Conservation (phyloP, 1,140 invertebrate genomes). For the Zaprionus vittiger region DNA sequence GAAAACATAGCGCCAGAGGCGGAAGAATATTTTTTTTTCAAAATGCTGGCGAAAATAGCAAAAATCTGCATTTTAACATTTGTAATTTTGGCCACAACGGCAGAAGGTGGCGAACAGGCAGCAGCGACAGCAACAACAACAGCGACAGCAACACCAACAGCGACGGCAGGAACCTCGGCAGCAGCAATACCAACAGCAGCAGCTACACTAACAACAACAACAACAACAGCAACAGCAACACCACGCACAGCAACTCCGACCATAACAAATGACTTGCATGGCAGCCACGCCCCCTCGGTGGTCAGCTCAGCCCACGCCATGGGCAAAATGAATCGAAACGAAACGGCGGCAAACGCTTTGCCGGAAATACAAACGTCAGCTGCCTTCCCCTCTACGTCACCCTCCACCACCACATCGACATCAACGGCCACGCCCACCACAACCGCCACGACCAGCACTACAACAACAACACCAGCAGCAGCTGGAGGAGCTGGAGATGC, state of each 20-base stretch:
- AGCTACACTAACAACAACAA: slow-evolving; percentile 23
- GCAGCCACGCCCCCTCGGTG: slow-evolving; percentile 43
- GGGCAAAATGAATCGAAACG: slow-evolving; percentile 35
- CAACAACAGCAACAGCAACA: slow-evolving; percentile 27
- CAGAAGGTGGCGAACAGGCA: slow-evolving; percentile 6
- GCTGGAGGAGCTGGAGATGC: not conserved
- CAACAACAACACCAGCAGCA: slow-evolving; percentile 53
- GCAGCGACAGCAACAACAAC: slow-evolving; percentile 32
- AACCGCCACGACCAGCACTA: slow-evolving; percentile 68
- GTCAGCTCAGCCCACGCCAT: slow-evolving; percentile 24
- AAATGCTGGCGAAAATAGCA: slow-evolving; percentile 58
- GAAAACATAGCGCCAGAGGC: not conserved
- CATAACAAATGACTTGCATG: slow-evolving; percentile 63
- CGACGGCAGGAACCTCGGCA: slow-evolving; percentile 18
- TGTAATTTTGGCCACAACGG: slow-evolving; percentile 58
- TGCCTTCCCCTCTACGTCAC: not conserved
- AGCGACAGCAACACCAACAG: slow-evolving; percentile 32
- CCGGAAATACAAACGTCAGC: slow-evolving; percentile 41
- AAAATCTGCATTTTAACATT: slow-evolving; percentile 79
- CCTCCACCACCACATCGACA: slow-evolving; percentile 32
- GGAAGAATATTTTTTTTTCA: slow-evolving; percentile 27
- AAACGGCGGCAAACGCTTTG: slow-evolving; percentile 37
- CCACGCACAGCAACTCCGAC: slow-evolving; percentile 27
- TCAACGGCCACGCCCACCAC: slow-evolving; percentile 77
- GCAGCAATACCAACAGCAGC: slow-evolving; percentile 25